A percentile compares a stretch with the other conserved stretches of the same genome.
Evolutionary conservation across 2,113 vertebrate species (phyloP).

Genomic region (Ellobius talpinus): DNA sequence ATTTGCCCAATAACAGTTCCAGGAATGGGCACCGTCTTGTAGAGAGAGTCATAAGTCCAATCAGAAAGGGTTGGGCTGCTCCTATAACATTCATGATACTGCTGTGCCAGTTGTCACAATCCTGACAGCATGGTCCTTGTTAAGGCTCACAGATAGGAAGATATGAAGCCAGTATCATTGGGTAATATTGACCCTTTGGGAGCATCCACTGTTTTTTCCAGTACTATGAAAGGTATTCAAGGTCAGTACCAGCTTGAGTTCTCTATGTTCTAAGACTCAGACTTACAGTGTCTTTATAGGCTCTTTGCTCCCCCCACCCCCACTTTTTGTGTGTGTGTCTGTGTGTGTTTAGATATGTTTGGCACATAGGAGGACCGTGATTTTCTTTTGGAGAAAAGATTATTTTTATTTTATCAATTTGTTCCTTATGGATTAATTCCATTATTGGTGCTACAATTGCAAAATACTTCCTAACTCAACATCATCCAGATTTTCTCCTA

Average conservation of each 20-base stretch:
- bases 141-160: neutral
- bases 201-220: neutral
- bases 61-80: neutral
- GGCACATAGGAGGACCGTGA: neutral
- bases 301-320: too few relatives aligned
- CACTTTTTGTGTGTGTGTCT: neutral
- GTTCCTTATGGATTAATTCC: neutral
- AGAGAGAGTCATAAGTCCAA: neutral
- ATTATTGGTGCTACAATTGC: neutral
- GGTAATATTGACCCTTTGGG: neutral
- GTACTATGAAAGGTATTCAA: neutral
- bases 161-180: neutral
- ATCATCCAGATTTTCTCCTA: neutral
- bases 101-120: neutral
- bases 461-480: neutral
- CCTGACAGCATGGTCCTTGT: neutral
- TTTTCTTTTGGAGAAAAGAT: neutral
- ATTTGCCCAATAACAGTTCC: neutral
- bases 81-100: neutral
- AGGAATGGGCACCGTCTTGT: neutral
- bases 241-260: neutral
- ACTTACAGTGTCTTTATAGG: neutral
- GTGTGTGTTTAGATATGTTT: neutral
- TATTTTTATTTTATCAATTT: neutral
- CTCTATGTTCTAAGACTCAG: neutral